Percentiles rank a stretch among this genome's conserved stretches.
Evolutionary conservation across 2,113 vertebrate species (phyloP).

Genomic region (Ia io): DNA sequence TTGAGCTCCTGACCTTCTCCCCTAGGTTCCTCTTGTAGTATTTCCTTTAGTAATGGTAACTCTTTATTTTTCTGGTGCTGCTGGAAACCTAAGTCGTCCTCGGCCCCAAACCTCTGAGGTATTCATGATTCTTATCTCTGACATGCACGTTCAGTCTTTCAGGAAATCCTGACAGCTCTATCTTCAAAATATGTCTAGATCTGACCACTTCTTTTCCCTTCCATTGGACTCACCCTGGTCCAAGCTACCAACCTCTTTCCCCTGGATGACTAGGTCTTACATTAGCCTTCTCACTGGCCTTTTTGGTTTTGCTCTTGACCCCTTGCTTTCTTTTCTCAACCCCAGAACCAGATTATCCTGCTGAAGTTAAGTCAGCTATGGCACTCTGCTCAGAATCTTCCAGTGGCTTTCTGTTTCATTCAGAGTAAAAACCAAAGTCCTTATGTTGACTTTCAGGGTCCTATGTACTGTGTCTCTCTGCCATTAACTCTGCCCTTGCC

Average conservation of each 20-base stretch:
- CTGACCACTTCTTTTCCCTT: background rate
- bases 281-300: background rate
- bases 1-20: slow-evolving; percentile 13
- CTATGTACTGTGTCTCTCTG: background rate
- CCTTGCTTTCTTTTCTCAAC: background rate
- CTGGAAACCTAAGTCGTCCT: background rate
- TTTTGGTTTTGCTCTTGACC: background rate
- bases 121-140: slow-evolving; percentile 5
- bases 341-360: background rate
- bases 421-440: background rate
- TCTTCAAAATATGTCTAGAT: slow-evolving; percentile 11
- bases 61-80: background rate
- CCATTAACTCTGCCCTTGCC: background rate
- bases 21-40: background rate
- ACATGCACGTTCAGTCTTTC: background rate
- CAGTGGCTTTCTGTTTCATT: background rate
- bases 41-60: background rate
- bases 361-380: slow-evolving; percentile 22
- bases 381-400: background rate
- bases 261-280: background rate
- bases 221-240: background rate
- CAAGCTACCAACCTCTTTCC: background rate
- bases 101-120: background rate
- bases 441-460: background rate
- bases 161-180: background rate